Percentiles rank a stretch among this genome's conserved stretches.
Conservation (phyloP, 2,888 invertebrate genomes). For the Platycheirus albimanus region DNA sequence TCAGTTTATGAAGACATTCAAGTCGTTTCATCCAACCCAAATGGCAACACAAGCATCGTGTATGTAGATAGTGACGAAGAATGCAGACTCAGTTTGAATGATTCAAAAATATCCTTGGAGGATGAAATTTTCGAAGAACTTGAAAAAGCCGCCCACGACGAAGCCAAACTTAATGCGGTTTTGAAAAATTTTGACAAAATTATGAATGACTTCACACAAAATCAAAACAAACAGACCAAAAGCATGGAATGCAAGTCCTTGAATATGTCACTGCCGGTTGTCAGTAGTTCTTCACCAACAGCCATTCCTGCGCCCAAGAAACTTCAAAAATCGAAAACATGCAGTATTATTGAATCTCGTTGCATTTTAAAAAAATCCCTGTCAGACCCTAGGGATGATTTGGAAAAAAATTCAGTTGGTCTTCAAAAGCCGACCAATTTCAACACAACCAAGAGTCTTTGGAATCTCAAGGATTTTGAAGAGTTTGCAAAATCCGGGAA, state of each 20-base stretch:
- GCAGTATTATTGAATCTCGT: slow-evolving; percentile 87
- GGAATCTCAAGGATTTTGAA: slow-evolving; percentile 85
- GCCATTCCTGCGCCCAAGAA: slow-evolving; percentile 65
- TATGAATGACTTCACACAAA: slow-evolving; percentile 82
- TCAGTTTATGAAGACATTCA: slow-evolving; percentile 69
- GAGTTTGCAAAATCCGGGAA: slow-evolving; percentile 83
- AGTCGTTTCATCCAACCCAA: slow-evolving; percentile 72
- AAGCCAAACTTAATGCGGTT: slow-evolving; percentile 83
- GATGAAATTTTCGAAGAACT: slow-evolving; percentile 83
- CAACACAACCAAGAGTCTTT: slow-evolving; percentile 84
- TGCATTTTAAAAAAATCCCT: slow-evolving; percentile 86
- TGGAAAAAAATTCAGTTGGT: slow-evolving; percentile 74
- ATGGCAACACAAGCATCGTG: slow-evolving; percentile 64
- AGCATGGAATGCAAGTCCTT: slow-evolving; percentile 51
- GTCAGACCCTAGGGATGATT: slow-evolving; percentile 80
- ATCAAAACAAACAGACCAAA: slow-evolving; percentile 38
- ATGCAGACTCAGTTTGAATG: slow-evolving; percentile 78
- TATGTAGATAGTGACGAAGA: slow-evolving; percentile 81
- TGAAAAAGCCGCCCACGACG: slow-evolving; percentile 82
- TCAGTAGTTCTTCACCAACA: slow-evolving; percentile 42
- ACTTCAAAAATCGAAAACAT: slow-evolving; percentile 88
- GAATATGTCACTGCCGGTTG: slow-evolving; percentile 70
- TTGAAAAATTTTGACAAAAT: slow-evolving; percentile 84
- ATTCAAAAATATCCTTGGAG: slow-evolving; percentile 80
- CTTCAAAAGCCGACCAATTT: slow-evolving; percentile 56